Base-by-base conservation (phyloP, 2,888 invertebrate species). In the Phyto melanocephala region DNA sequence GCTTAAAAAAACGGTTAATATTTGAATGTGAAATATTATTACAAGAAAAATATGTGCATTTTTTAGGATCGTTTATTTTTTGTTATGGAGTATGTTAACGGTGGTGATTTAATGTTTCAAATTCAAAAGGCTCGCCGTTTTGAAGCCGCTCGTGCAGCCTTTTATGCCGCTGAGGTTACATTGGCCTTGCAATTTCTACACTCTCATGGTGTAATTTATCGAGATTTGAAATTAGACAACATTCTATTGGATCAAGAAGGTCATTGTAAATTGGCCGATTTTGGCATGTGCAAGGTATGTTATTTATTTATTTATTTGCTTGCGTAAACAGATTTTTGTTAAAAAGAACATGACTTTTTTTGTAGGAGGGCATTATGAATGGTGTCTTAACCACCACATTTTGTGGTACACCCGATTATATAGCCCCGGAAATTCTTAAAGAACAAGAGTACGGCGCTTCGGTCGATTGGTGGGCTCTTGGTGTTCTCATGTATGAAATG, bases 1-100 rank as follows among this genome's bases (percentile, higher is more conserved):
- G 20, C 20, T 11, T 0, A 47, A 20, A 4, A 2, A 28, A 20
- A 47, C 37, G 20, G 5, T 7, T 45, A 0, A 20, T n/a, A n/a
- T n/a, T n/a, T n/a, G n/a, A n/a, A n/a, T n/a, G n/a, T n/a, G 6
- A 15, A 20, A 0, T 20, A 11, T 45, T 22, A 10, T 33, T 68
- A 45, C 7, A 17, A 54, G 33, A 5, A n/a, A 24, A 22, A 47
- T 50, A 56, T 3, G 54, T 33, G 56, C 2, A 17, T 17, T 45
- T 68, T 70, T 13, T 67, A 95, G 92, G 98, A 98, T 91, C 95
- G 98, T 11, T 93, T 99, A 85, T 99, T 99, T 93, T 99, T 99
- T 92, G 98, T 99, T 85, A 99, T 99, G 99, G 99, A 99, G 92
- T 99, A 99, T 92, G 99, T 99, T 70, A 98, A 99, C 92, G 99